Conservation (phyloP, 2,113 vertebrate genomes). For the Nannobrachium achirus region DNA sequence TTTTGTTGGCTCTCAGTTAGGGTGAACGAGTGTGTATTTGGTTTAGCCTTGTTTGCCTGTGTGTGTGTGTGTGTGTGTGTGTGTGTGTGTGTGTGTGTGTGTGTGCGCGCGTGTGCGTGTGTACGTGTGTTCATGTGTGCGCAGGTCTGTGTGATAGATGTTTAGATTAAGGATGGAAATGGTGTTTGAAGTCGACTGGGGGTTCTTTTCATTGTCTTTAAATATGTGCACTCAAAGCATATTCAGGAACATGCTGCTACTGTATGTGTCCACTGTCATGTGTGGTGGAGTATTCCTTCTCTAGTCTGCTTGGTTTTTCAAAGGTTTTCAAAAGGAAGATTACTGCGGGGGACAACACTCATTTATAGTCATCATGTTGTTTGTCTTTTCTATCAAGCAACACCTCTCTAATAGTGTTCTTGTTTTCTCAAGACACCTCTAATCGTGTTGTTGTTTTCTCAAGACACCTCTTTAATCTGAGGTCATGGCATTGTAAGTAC, state of each 20-base stretch:
- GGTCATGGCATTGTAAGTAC: no score
- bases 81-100: constrained; percentile 4
- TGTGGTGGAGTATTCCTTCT: no score
- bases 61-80: constrained; percentile 2
- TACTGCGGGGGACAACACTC: background rate
- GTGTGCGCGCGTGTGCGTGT: constrained; percentile 4
- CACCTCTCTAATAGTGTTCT: background rate
- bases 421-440: background rate
- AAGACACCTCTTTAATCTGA: no score
- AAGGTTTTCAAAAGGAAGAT: no score
- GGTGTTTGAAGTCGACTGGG: no score
- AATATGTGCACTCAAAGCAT: no score
- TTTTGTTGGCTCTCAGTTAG: constrained; percentile 65
- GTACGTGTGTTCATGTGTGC: background rate
- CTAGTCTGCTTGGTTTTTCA: no score
- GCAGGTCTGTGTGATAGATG: background rate
- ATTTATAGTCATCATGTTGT: background rate
- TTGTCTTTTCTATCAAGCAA: background rate
- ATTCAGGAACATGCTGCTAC: no score
- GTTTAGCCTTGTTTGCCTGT: background rate
- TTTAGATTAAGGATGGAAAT: no score
- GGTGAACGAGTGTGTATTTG: constrained; percentile 7
- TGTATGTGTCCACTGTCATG: background rate
- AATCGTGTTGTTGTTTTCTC: background rate
- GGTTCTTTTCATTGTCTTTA: no score